Evolutionary conservation across 2,797 vertebrate genomes (phyloP).

Genomic region (Balearica regulorum): DNA sequence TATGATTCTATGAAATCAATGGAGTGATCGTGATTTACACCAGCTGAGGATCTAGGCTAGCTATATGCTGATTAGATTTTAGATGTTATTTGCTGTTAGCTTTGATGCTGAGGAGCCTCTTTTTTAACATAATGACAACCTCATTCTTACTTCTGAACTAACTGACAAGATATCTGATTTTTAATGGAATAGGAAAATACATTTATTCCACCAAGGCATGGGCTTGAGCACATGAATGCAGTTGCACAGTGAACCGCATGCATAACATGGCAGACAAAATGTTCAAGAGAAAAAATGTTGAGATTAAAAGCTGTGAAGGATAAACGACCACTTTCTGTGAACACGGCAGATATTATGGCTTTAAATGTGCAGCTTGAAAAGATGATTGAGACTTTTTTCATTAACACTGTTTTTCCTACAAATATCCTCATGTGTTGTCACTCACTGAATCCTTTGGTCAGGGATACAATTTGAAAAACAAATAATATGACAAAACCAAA

Average conservation of each 20-base stretch:
- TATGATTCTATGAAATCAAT: neutral
- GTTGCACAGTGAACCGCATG: slow-evolving; percentile 58
- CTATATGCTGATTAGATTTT: neutral
- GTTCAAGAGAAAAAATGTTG: slow-evolving; percentile 46
- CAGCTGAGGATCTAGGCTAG: neutral
- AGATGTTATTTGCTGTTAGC: slow-evolving; percentile 22
- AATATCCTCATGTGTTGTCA: neutral
- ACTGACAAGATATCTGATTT: slow-evolving; percentile 43
- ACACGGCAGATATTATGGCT: slow-evolving; percentile 10
- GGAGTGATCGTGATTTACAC: neutral
- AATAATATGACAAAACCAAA: slow-evolving; percentile 12
- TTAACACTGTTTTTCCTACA: neutral
- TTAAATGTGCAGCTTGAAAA: slow-evolving; percentile 40
- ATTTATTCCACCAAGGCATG: slow-evolving; percentile 62
- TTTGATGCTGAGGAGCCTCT: neutral
- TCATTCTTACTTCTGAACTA: slow-evolving; percentile 54
- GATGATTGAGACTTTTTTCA: neutral
- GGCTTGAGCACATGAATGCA: slow-evolving; percentile 28
- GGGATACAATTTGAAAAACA: neutral
- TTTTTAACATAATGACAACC: neutral
- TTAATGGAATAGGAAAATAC: slow-evolving; percentile 53
- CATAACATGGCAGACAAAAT: slow-evolving; percentile 29
- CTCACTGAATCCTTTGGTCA: neutral
- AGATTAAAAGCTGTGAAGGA: slow-evolving; percentile 12
- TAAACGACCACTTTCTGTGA: neutral